Percentiles rank a stretch among this genome's conserved stretches.
These are phyloP conservation scores for Ectobius pallidus DNA, from an alignment of 2,888 invertebrate genomes.

Conservation along the genomic window DNA sequence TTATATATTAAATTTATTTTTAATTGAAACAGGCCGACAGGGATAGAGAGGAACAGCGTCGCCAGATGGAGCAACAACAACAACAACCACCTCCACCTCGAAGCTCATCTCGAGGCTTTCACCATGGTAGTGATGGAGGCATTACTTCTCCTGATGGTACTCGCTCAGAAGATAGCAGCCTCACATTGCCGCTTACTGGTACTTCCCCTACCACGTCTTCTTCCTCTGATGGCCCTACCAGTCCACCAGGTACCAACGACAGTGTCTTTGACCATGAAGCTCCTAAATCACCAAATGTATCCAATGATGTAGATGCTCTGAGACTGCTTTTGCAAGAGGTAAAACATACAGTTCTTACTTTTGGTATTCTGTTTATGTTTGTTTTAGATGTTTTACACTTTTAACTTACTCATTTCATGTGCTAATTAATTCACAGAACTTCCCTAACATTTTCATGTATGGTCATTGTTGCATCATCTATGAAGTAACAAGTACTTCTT, in stretches of 20 bases:
- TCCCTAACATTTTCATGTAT: too few relatives aligned
- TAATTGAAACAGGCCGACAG: slow-evolving; percentile 83
- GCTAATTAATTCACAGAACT: too few relatives aligned
- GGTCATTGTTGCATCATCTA: too few relatives aligned
- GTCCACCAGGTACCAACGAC: slow-evolving; percentile 39
- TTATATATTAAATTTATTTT: too few relatives aligned
- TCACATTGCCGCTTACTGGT: slow-evolving; percentile 52
- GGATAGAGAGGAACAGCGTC: slow-evolving; percentile 82
- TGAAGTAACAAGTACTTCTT: too few relatives aligned
- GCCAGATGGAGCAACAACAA: slow-evolving; percentile 49
- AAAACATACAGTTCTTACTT: too few relatives aligned
- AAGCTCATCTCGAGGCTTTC: slow-evolving; percentile 11
- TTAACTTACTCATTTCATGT: too few relatives aligned
- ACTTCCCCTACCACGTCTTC: slow-evolving; percentile 51
- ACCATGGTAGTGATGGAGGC: slow-evolving; percentile 32
- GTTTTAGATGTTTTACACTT: too few relatives aligned
- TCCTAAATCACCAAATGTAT: slow-evolving; percentile 38
- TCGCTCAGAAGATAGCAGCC: slow-evolving; percentile 43
- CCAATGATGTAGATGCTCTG: slow-evolving; percentile 73
- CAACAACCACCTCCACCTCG: slow-evolving; percentile 25
- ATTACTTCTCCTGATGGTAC: slow-evolving; percentile 40
- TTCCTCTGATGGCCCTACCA: slow-evolving; percentile 47
- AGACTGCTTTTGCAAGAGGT: slow-evolving; percentile 81
- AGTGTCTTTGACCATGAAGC: slow-evolving; percentile 36
- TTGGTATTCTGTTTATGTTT: background rate